Evolutionary conservation across 2,113 vertebrate species (phyloP).

Genomic region (Pholis gunnellus): DNA sequence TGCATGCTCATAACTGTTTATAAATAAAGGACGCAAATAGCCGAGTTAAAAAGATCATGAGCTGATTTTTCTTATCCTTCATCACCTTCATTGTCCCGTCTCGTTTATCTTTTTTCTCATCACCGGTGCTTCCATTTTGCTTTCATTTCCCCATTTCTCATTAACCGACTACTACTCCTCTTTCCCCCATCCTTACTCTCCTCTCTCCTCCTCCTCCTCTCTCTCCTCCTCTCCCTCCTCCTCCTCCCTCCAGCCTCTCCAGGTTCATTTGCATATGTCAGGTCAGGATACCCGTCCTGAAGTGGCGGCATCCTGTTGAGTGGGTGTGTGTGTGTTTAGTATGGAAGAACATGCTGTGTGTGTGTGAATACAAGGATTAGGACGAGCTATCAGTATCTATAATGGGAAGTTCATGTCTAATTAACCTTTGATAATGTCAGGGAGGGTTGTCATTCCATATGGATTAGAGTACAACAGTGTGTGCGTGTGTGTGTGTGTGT

Average conservation of each 20-base stretch:
- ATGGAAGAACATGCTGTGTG: neutral
- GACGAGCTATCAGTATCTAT: slow-evolving; percentile 50
- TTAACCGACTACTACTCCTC: neutral
- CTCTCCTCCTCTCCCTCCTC: neutral
- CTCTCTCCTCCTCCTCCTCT: neutral
- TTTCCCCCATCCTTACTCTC: too few species aligned
- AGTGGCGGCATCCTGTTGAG: slow-evolving; percentile 41
- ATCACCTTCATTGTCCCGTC: neutral
- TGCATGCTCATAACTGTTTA: neutral
- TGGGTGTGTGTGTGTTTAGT: slow-evolving; percentile 14
- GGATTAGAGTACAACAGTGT: slow-evolving; percentile 41
- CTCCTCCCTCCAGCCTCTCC: neutral
- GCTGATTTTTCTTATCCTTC: neutral
- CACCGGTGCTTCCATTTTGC: neutral
- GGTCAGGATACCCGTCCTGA: slow-evolving; percentile 61
- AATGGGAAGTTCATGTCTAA: slow-evolving; percentile 64
- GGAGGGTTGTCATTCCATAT: slow-evolving; percentile 53
- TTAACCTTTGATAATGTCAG: slow-evolving; percentile 71
- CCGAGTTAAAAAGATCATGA: slow-evolving; percentile 3
- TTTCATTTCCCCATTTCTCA: neutral
- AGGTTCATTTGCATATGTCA: slow-evolving; percentile 47
- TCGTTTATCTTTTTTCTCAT: slow-evolving; percentile 9
- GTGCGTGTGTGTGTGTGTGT: neutral
- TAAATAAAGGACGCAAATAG: neutral
- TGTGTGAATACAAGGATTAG: slow-evolving; percentile 34